These are phyloP conservation scores for Diacarnus erythraeanus DNA, from an alignment of 37 sponge, comb jelly and placozoan species.

Conservation along the genomic window DNA sequence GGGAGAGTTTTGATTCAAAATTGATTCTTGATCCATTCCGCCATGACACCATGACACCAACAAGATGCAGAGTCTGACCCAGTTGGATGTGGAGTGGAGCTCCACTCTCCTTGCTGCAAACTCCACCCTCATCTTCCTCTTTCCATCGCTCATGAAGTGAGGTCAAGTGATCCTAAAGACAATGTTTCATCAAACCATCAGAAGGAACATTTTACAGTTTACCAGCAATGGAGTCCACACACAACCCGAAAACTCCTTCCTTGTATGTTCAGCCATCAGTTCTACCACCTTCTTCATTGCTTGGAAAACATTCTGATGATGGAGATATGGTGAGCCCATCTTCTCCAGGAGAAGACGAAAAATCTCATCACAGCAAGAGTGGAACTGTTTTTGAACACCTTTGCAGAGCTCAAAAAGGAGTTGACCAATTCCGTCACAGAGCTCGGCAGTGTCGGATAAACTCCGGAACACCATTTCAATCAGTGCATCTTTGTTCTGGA, in stretches of 20 bases:
- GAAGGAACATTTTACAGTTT: background rate
- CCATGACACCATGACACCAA: constrained; percentile 72
- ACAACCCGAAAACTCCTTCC: constrained; percentile 43
- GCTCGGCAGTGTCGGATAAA: constrained; percentile 11
- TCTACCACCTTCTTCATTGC: constrained; percentile 48
- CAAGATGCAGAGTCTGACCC: constrained; percentile 57
- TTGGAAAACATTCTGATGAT: constrained; percentile 27
- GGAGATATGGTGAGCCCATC: constrained; percentile 16
- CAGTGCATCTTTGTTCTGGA: constrained; percentile 21
- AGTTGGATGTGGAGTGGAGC: background rate
- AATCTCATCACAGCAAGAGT: constrained; percentile 65
- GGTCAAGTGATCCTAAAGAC: constrained; percentile 9
- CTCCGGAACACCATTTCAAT: constrained; percentile 12
- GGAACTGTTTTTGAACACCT: constrained; percentile 82
- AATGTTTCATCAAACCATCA: background rate
- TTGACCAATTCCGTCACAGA: constrained; percentile 81
- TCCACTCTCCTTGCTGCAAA: background rate
- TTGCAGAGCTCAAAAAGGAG: constrained; percentile 86
- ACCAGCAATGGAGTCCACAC: constrained; percentile 65
- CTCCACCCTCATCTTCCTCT: background rate
- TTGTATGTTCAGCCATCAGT: constrained; percentile 72
- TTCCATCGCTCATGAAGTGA: background rate
- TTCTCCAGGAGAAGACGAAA: constrained; percentile 45
- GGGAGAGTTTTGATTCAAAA: background rate
- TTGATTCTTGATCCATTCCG: constrained; percentile 51